Conservation (phyloP, 2,113 vertebrate species). For the Motacilla tschutschensis region DNA sequence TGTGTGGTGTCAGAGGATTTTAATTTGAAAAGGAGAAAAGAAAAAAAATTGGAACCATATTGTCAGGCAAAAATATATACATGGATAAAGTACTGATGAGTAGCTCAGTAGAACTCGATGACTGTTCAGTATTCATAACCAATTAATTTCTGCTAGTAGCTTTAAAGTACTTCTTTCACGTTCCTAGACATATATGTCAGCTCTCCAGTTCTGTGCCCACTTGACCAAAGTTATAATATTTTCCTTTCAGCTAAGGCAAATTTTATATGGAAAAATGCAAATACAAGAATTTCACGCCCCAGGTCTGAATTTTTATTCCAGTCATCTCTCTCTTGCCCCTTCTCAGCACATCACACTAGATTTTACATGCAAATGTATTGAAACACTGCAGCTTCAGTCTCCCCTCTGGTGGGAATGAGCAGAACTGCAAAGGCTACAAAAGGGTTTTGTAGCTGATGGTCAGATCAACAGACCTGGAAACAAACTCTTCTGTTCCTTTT, state of each 20-base stretch:
- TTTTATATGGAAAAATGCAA: constrained; percentile 1
- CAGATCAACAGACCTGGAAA: background rate
- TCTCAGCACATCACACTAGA: background rate
- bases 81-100: background rate
- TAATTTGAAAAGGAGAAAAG: background rate
- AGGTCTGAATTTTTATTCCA: background rate
- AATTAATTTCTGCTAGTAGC: background rate
- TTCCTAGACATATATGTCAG: background rate
- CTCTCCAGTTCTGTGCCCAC: background rate
- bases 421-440: constrained; percentile 35
- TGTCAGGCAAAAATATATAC: background rate
- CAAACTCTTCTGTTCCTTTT: background rate
- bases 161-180: background rate
- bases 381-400: constrained; percentile 22
- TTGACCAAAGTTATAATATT: background rate
- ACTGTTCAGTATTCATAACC: background rate
- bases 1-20: background rate
- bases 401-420: constrained; percentile 70
- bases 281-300: background rate
- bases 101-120: background rate
- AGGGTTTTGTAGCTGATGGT: background rate
- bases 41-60: background rate
- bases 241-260: background rate
- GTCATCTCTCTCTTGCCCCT: background rate
- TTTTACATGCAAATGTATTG: constrained; percentile 33